phyloP scores from a whole-genome alignment of 2,113 vertebrate species.

The Leuciscus idus region DNA sequence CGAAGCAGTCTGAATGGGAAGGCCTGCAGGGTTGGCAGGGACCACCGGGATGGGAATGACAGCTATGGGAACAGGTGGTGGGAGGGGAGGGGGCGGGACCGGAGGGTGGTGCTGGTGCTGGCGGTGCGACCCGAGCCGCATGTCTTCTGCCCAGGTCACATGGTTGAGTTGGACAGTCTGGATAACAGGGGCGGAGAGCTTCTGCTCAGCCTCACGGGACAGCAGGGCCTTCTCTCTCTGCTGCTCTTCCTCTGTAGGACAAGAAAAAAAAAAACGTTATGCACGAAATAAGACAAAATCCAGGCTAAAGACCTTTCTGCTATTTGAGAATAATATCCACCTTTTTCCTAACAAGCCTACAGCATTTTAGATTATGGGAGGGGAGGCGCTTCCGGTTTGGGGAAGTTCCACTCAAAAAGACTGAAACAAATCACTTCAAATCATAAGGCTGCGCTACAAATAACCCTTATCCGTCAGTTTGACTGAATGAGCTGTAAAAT shows the following conservation, averaged over 20 bases:
- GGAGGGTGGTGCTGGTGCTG: constrained; percentile 66
- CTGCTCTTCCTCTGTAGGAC: constrained; percentile 85
- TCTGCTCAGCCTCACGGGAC: constrained; percentile 81
- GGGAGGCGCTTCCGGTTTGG: no score
- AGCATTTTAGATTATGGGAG: no score
- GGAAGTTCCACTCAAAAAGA: no score
- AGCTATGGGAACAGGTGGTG: constrained; percentile 80
- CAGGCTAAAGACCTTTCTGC: background rate
- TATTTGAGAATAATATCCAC: background rate
- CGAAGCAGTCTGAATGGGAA: constrained; percentile 68
- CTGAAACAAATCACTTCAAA: no score
- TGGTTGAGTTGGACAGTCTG: constrained; percentile 78
- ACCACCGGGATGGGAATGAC: constrained; percentile 92
- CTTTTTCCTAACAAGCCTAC: no score
- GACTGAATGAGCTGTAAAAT: no score
- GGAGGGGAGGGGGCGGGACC: constrained; percentile 68
- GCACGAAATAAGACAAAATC: constrained; percentile 6
- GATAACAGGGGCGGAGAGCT: constrained; percentile 67
- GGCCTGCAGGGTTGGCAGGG: constrained; percentile 73
- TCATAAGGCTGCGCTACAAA: no score
- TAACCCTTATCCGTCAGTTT: no score
- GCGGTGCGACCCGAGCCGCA: constrained; percentile 39
- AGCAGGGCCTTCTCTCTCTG: constrained; percentile 75
- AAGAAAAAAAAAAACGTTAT: background rate
- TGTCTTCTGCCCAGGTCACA: constrained; percentile 67